Base-by-base conservation (phyloP, 2,888 invertebrate genomes). In the Netelia melanura region DNA sequence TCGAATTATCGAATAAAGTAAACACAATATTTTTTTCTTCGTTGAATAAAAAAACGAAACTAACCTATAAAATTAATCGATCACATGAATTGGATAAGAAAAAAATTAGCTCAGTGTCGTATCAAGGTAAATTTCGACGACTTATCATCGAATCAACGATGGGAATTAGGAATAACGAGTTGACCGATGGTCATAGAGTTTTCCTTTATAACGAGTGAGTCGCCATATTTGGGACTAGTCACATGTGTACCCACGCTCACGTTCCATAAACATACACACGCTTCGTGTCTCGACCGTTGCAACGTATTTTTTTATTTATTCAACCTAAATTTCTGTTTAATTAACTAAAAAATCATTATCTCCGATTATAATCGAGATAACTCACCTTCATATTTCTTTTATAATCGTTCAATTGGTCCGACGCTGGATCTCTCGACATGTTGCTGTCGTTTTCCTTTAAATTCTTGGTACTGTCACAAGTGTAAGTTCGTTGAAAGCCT, bases 321-420 rank as follows among this genome's bases (percentile, higher is more conserved):
- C 38, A 6, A 6, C 8, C 6, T 38, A 6, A 38, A 52, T 52
- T 52, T 3, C 5, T 52, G 14, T 11, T n/a, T 11, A 3, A 10
- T 8, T 10, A 52, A 0, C 3, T 30, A 52, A 52, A 52, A 52
- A 1, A 52, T 52, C 3, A 52, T 17, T 56, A 9, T 56, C n/a
- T 17, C 9, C 56, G n/a, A 21, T n/a, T 56, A 17, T n/a, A 21
- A 56, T 14, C n/a, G 52, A 52, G n/a, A 52, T 52, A 25, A 71
- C 68, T 52, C 21, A 96, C 96, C 95, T 95, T 95, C 64, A 95
- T 90, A 67, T 92, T 91, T 89, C 95, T 96, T 92, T 95, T 96
- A 93, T 94, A 96, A 86, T 95, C 94, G 87, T 95, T 94, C 76
- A 97, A 94, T 93, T 97, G 96, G 88, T 96, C 95, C 56, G 95